A percentile compares a stretch with the other conserved stretches of the same genome.
phyloP scores from a whole-genome alignment of 2,888 invertebrate species.

The Orchesellides sinensis region DNA sequence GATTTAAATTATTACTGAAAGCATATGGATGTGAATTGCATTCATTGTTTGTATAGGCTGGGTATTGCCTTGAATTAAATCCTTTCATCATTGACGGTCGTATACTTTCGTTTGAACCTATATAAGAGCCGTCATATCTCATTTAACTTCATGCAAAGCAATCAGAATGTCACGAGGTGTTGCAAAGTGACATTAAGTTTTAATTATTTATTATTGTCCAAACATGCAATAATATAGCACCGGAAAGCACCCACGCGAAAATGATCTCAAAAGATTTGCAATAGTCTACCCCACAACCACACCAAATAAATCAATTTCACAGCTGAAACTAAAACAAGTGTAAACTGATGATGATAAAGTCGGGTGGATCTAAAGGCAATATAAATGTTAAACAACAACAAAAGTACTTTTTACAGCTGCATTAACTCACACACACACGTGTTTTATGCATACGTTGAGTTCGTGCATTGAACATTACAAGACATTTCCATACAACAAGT shows the following conservation, averaged over 20 bases:
- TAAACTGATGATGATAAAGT: slow-evolving; percentile 1
- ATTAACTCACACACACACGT: neutral
- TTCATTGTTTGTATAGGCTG: too few relatives aligned
- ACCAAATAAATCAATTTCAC: slow-evolving; percentile 54
- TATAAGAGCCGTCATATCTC: too few relatives aligned
- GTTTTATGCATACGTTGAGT: too few relatives aligned
- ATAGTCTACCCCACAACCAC: neutral
- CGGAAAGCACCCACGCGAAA: neutral
- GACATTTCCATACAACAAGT: neutral
- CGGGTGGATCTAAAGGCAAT: neutral
- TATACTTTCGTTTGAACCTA: too few relatives aligned
- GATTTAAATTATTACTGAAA: too few relatives aligned
- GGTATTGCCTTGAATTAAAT: too few relatives aligned
- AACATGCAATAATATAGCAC: neutral
- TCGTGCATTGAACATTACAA: neutral
- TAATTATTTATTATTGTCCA: slow-evolving; percentile 35
- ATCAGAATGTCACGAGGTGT: slow-evolving; percentile 19
- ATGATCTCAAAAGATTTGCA: neutral
- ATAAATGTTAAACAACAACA: neutral
- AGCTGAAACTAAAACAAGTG: slow-evolving; percentile 47
- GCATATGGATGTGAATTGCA: too few relatives aligned
- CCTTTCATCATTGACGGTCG: too few relatives aligned
- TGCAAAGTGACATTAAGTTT: slow-evolving; percentile 30
- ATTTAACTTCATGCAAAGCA: neutral
- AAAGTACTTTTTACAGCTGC: neutral